These are phyloP conservation scores for Oostethus manadensis DNA, from an alignment of 2,113 vertebrate species.

Conservation along the genomic window DNA sequence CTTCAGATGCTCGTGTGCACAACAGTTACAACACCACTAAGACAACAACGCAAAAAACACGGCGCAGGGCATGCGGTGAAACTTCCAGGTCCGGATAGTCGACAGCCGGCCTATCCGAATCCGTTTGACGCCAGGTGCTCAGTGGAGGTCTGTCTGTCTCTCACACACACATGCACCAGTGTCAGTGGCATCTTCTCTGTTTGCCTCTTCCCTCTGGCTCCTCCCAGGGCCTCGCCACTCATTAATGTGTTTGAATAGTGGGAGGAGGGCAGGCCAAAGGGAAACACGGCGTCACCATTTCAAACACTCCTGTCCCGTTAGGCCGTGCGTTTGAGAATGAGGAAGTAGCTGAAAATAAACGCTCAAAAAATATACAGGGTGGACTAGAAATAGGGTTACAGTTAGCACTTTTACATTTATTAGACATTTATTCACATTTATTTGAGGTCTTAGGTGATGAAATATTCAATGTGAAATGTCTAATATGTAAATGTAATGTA, in stretches of 20 bases:
- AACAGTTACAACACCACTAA: background rate
- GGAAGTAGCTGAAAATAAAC: too few relatives aligned
- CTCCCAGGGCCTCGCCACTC: constrained; percentile 41
- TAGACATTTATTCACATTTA: too few relatives aligned
- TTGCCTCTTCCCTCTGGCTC: constrained; percentile 12
- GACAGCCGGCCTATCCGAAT: constrained; percentile 19
- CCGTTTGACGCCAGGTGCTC: constrained; percentile 43
- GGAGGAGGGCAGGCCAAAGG: constrained; percentile 8
- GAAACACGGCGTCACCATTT: background rate
- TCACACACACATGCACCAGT: constrained; percentile 11
- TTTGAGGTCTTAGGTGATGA: too few relatives aligned
- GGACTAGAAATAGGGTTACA: too few relatives aligned
- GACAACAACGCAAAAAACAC: background rate
- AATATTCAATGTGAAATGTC: too few relatives aligned
- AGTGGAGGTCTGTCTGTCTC: constrained; percentile 14
- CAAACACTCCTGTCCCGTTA: background rate
- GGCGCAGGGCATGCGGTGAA: background rate
- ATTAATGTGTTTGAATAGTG: constrained; percentile 30
- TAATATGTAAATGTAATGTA: too few relatives aligned
- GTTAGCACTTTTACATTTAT: too few relatives aligned
- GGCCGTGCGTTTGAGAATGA: too few relatives aligned
- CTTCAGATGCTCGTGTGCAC: background rate
- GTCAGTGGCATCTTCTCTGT: constrained; percentile 15
- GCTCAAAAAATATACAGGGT: too few relatives aligned
- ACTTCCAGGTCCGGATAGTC: constrained; percentile 27